Base-by-base conservation (phyloP, 2,113 vertebrate species). In the Psilopsiagon aurifrons region DNA sequence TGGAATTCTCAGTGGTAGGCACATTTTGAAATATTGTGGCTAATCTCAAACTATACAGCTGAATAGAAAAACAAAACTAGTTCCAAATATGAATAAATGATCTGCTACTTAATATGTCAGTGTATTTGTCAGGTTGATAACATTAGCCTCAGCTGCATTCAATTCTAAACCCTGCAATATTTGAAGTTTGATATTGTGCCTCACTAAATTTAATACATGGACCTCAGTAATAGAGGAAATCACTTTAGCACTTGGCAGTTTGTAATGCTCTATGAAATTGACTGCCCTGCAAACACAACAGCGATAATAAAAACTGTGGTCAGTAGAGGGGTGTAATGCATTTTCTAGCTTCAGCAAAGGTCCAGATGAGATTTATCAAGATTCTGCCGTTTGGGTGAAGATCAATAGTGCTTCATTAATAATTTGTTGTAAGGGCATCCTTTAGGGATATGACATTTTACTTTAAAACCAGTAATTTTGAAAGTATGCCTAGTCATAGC, bases 261-360 rank as follows among this genome's bases (percentile, higher is more conserved):
- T 98, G 97, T 98, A 98, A 98, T 97, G 96, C 97, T 94, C 97
- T 98, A 97, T 98, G 98, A 98, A 98, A 98, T 97, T 97, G 97
- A 98, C 98, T 98, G 97, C 97, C 95, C 97, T 95, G 97, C 98
- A 98, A 98, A 98, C 97, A 98, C 98, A 98, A 98, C 98, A 98
- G 97, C 7, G 46, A 96, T 98, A 98, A 96, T 98, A 98, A 98
- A 98, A 98, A 97, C 92, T 95, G 97, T 97, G 98, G 98, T 98
- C 98, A 98, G 97, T 96, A 93, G 97, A 97, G 97, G 96, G 97
- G 94, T 95, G 83, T 98, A 98, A 98, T 98, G 97, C 95, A 89
- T 98, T 98, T 98, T 94, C 97, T 96, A 97, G 96, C 97, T 97
- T 97, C 97, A 74, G 95, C 93, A 97, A 97, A 98, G 98, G 97